Conservation (phyloP, 2,797 vertebrate genomes). For the Champsocephalus gunnari region DNA sequence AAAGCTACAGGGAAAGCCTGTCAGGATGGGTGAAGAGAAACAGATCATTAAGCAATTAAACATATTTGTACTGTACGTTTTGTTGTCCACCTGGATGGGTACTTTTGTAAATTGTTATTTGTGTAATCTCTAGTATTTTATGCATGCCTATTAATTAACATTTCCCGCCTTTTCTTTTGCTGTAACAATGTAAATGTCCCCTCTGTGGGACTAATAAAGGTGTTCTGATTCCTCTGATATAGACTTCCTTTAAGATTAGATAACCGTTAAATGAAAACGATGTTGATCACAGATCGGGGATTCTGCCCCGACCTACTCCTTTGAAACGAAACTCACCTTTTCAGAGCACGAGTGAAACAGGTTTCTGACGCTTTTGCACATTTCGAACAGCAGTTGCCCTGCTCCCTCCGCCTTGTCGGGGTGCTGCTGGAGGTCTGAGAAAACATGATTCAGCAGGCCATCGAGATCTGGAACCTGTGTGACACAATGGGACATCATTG, state of each 20-base stretch:
- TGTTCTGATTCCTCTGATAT: too few relatives aligned
- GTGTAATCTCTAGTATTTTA: too few relatives aligned
- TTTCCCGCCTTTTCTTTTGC: too few relatives aligned
- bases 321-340: conserved; percentile 79
- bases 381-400: conserved; percentile 95
- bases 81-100: too few relatives aligned
- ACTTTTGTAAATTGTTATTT: too few relatives aligned
- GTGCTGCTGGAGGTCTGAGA: conserved; percentile 88
- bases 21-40: neutral
- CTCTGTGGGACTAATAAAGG: too few relatives aligned
- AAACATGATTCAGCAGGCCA: conserved; percentile 88
- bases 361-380: conserved; percentile 94
- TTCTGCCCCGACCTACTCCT: neutral
- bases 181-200: too few relatives aligned
- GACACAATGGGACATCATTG: fast-evolving
- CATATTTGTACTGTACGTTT: too few relatives aligned
- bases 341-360: conserved; percentile 95
- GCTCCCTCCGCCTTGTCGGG: conserved; percentile 91
- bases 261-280: neutral
- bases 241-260: neutral
- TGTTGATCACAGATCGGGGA: neutral
- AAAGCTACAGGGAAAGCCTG: conserved; percentile 89
- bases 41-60: neutral
- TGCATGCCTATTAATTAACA: too few relatives aligned
- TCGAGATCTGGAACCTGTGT: conserved; percentile 92